Base-by-base conservation (phyloP, 2,888 invertebrate species). In the Cybosia mesomella region DNA sequence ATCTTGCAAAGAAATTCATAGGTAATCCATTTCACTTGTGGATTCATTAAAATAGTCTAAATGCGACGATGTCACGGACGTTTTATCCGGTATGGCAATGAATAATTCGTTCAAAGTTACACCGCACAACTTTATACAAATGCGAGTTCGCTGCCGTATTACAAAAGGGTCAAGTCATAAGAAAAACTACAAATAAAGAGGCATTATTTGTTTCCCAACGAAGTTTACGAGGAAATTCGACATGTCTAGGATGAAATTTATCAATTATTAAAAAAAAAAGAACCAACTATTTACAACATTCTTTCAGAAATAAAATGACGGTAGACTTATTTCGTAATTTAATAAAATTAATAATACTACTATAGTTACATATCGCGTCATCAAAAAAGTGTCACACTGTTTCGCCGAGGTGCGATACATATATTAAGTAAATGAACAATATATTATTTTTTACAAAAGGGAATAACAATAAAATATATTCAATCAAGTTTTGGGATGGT, bases 51-150 rank as follows among this genome's bases (percentile, higher is more conserved):
- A 68, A 61, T 62, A 64, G 68, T 70, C 73, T 73, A 72, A 79
- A 72, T 55, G 63, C 70, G 66, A 67, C 68, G 73, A 81, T 86
- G 84, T 87, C 86, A 87, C 84, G 86, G 79, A 86, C 84, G 79
- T 86, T 87, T 86, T 86, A 88, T 87, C 85, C 86, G 80, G 85
- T 78, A 88, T 84, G 83, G 88, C 88, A 86, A 90, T 92, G 92
- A 92, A 92, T 92, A 91, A 92, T 92, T 91, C 85, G 87, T 83
- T 83, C 85, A 85, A 90, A 92, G 87, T 92, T 92, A 83, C 80
- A 82, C 87, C 77, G 87, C 80, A 78, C 83, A 91, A 92, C 86
- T 92, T 91, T 89, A 85, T 86, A 91, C 89, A 91, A 92, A 91
- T 91, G 89, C 83, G 82, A 77, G 88, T 89, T 88, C 81, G 83